These are phyloP conservation scores for Diuraphis noxia DNA, from an alignment of 1,140 invertebrate genomes.

Conservation along the genomic window DNA sequence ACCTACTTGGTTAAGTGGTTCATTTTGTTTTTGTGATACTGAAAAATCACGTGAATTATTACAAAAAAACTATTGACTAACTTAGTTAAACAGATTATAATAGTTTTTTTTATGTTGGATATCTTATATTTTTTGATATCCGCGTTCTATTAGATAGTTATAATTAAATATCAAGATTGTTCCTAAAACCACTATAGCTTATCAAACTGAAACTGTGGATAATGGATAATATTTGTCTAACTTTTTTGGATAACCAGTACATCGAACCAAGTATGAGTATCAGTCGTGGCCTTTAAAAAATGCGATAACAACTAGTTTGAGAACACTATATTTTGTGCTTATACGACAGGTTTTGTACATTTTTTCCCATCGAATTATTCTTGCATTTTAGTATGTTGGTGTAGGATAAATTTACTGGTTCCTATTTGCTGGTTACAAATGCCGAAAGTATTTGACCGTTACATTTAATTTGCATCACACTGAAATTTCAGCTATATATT, in stretches of 20 bases:
- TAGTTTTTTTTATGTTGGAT: neutral
- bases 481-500: neutral
- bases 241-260: neutral
- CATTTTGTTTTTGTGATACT: neutral
- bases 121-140: neutral
- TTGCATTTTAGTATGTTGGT: too few relatives aligned
- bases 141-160: neutral
- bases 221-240: neutral
- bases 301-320: neutral
- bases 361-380: neutral
- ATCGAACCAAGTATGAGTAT: neutral
- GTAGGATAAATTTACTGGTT: neutral
- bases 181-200: neutral
- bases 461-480: slow-evolving; percentile 6
- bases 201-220: neutral
- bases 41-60: neutral
- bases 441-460: slow-evolving; percentile 7
- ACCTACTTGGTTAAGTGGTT: slow-evolving; percentile 2
- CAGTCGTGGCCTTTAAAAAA: slow-evolving; percentile 22
- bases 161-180: neutral
- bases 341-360: neutral
- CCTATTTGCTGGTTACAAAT: neutral
- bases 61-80: neutral
- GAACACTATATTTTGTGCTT: neutral
- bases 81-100: neutral